Evolutionary conservation across 1,140 invertebrate species (phyloP).

Genomic region (Diachasmimorpha longicaudata): DNA sequence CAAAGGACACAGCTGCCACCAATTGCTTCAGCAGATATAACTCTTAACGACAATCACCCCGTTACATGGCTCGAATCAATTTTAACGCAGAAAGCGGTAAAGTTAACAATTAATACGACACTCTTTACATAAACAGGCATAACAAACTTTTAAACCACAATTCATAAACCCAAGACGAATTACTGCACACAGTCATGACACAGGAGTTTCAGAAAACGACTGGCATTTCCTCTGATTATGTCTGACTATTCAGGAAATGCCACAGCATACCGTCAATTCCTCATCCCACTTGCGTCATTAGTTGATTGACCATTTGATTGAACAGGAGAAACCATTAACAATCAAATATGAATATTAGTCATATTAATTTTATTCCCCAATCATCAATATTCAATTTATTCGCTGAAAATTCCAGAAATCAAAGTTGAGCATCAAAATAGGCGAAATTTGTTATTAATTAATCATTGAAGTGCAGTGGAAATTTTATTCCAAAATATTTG

Average conservation of each 20-base stretch:
- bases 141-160: neutral
- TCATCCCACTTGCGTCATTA: slow-evolving; percentile 6
- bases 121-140: neutral
- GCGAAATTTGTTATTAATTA: too few species aligned
- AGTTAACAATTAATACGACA: neutral
- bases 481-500: neutral
- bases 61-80: too few species aligned
- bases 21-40: too few species aligned
- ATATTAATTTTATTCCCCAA: too few species aligned
- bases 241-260: slow-evolving; percentile 3
- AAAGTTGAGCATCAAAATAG: too few species aligned
- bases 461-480: too few species aligned
- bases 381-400: too few species aligned
- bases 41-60: neutral
- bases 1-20: too few species aligned
- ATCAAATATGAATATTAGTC: too few species aligned
- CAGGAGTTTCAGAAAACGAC: neutral
- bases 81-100: neutral
- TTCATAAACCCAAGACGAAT: neutral
- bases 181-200: neutral
- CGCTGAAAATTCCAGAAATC: too few species aligned
- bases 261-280: neutral
- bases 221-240: too few species aligned
- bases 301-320: neutral
- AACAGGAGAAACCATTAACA: neutral